These are phyloP conservation scores for Anthonomus grandis DNA, from an alignment of 1,140 invertebrate species.

Conservation along the genomic window DNA sequence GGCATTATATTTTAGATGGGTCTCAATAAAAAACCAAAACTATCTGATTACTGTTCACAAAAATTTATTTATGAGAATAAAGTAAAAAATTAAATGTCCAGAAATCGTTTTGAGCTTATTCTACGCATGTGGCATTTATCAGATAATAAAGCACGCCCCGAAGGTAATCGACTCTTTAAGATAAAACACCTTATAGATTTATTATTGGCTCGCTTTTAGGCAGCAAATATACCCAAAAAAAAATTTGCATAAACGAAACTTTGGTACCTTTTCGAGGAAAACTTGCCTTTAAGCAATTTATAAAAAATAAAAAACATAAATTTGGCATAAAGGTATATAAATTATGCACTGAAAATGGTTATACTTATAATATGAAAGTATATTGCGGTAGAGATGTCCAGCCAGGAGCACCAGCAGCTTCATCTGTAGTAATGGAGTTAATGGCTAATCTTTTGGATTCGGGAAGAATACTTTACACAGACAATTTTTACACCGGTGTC, in stretches of 20 bases:
- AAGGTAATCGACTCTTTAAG: constrained; percentile 6
- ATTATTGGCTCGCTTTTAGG: background rate
- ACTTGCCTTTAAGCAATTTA: constrained; percentile 15
- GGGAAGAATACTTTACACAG: constrained; percentile 31
- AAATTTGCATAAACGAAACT: constrained; percentile 19
- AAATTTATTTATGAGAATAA: constrained; percentile 2
- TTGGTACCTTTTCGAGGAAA: constrained; percentile 19
- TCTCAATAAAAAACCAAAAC: background rate
- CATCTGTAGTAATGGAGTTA: constrained; percentile 2
- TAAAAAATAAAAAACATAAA: constrained; percentile 10
- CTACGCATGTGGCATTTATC: constrained; percentile 6
- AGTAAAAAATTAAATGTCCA: constrained; percentile 1
- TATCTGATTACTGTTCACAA: constrained; percentile 9
- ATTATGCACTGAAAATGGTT: background rate
- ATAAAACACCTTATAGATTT: constrained; percentile 1
- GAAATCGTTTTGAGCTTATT: constrained; percentile 11
- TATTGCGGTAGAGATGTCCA: constrained; percentile 14
- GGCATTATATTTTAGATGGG: constrained; percentile 13
- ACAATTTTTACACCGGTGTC: constrained; percentile 48
- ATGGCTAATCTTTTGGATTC: constrained; percentile 3
- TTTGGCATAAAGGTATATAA: constrained; percentile 17
- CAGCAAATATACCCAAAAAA: background rate
- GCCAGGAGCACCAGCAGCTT: background rate
- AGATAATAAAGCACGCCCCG: constrained; percentile 8
- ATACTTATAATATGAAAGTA: constrained; percentile 8